phyloP scores from a whole-genome alignment of 1,140 invertebrate species.

The Panagrolaimus sp. region DNA sequence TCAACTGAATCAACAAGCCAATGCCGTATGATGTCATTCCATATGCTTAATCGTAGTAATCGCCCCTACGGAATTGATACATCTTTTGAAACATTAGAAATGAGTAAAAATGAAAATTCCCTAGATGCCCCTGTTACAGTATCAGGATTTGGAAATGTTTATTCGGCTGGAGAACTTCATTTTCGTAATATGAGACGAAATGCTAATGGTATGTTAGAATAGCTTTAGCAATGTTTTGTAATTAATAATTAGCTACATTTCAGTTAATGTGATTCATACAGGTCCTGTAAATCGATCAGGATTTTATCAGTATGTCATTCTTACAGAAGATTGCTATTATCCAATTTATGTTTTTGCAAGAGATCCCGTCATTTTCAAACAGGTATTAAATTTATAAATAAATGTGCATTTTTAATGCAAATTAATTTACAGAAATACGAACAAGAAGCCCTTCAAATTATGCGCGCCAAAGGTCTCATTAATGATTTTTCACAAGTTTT shows the following conservation, averaged over 20 bases:
- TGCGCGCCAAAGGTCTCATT: conserved; percentile 37
- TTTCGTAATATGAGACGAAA: conserved; percentile 56
- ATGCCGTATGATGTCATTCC: not conserved
- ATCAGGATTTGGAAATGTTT: conserved; percentile 34
- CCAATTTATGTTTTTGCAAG: conserved; percentile 41
- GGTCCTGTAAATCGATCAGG: conserved; percentile 36
- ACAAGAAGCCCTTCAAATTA: conserved; percentile 26
- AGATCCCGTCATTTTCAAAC: conserved; percentile 39
- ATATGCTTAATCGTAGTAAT: conserved; percentile 13
- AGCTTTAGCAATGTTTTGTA: no score
- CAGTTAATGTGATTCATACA: conserved; percentile 37
- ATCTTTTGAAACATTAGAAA: conserved; percentile 3
- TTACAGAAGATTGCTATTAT: conserved; percentile 44
- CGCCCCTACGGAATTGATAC: not conserved
- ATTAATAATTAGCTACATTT: no score
- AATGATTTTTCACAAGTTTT: conserved; percentile 38
- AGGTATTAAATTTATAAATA: conserved; percentile 1
- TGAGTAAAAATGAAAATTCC: not conserved
- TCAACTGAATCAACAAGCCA: not conserved
- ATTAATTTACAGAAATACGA: conserved; percentile 45
- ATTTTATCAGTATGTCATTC: conserved; percentile 38
- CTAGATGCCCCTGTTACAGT: not conserved
- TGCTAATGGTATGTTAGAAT: no score
- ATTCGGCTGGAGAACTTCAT: conserved; percentile 53
- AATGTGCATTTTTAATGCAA: conserved; percentile 15